Evolutionary conservation across 2,888 invertebrate genomes (phyloP), one percentile per base, ranked within the genome.

Genomic region (Bursaphelenchus okinawaensis): DNA sequence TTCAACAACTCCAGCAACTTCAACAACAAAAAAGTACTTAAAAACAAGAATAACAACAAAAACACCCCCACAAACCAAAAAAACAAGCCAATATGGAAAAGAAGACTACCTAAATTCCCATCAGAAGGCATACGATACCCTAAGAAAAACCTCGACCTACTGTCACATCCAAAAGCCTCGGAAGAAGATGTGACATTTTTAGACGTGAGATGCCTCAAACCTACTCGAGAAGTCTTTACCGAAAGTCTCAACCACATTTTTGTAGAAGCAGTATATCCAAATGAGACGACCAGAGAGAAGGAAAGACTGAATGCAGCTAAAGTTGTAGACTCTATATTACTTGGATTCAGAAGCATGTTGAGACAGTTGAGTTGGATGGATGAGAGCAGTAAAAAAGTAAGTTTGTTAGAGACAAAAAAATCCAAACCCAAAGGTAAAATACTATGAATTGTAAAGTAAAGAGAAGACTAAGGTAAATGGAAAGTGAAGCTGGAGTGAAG

Each of bases 341-440:
- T 65, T 26, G 66, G 67, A 8, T 65, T 65, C 66, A 66, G 65
- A 50, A 52, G 54, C 16, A 77, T 77, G 77, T 65, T 77, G 27
- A 68, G 69, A 50, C 72, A 72, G 50, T 65, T 77, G n/a, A 74
- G 75, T 56, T 77, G 77, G 77, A 74, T 77, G 58, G 6, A 57
- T 22, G 3, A 16, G 58, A 23, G 72, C 55, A n/a, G 23, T 26
- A 74, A 27, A 63, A 71, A 60, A 16, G 23, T 27, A 74, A 74
- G 67, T 64, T 57, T 50, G 54, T 61, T 12, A 52, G n/a, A n/a
- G n/a, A n/a, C n/a, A n/a, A n/a, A n/a, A n/a, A n/a, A n/a, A n/a
- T n/a, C n/a, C n/a, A n/a, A n/a, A n/a, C n/a, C n/a, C n/a, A n/a
- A n/a, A n/a, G n/a, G n/a, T n/a, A n/a, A n/a, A n/a, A n/a, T n/a